phyloP scores from a whole-genome alignment of 2,113 vertebrate species.

The Rhadina sibilatrix region DNA sequence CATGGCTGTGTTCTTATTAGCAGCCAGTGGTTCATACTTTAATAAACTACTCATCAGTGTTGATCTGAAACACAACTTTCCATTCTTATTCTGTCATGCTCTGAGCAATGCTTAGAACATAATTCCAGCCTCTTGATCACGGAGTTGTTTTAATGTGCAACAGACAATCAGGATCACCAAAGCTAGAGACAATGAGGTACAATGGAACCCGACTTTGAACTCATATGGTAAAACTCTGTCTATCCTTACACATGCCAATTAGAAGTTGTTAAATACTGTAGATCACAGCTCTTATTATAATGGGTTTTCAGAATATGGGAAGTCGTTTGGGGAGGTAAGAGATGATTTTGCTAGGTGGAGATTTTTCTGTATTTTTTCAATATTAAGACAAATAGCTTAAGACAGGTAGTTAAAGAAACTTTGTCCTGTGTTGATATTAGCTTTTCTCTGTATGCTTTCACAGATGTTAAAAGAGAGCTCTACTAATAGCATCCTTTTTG shows the following conservation, averaged over 20 bases:
- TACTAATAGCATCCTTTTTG: background rate
- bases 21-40: constrained; percentile 22
- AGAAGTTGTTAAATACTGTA: background rate
- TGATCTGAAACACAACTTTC: constrained; percentile 25
- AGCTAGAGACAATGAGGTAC: background rate
- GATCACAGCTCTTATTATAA: background rate
- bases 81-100: constrained; percentile 15
- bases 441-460: background rate
- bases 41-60: constrained; percentile 33
- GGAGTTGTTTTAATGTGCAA: background rate
- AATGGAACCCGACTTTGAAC: background rate
- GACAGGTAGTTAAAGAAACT: background rate
- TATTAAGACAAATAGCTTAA: background rate
- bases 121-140: constrained; percentile 14
- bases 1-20: background rate
- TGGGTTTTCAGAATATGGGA: background rate
- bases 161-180: background rate
- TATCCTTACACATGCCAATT: background rate
- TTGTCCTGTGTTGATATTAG: background rate
- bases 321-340: background rate
- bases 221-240: background rate
- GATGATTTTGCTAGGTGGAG: background rate
- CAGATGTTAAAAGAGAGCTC: background rate
- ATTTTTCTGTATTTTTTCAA: background rate
- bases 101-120: background rate